Base-by-base conservation (phyloP, 2,888 invertebrate species). In the Drosophila rubida region DNA sequence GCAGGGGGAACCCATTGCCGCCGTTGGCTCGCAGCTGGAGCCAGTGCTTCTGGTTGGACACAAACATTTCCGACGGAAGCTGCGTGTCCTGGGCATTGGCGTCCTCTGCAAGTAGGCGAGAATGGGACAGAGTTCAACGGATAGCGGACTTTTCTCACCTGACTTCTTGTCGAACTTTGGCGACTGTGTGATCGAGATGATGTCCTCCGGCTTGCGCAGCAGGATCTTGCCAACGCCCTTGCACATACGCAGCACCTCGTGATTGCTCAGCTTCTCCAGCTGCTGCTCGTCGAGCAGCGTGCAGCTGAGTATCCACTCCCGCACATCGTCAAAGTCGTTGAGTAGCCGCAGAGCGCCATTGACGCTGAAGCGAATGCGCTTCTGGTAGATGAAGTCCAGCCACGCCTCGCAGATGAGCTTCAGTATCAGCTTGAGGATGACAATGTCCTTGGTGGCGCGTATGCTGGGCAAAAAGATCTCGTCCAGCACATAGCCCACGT, bases 61-160 rank as follows among this genome's bases (percentile, higher is more conserved):
- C 97, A 90, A 97, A 97, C 97, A 97, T 97, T 92, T 97, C 97
- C 0, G 97, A 96, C 0, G 97, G 97, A 55, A 97, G 95, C 81
- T 95, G 93, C 25, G 94, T 93, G 62, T 94, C 94, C 8, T 93
- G 93, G 0, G 92, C 90, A 14, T 93, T 93, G 27, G 85, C 79
- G 74, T 90, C 88, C 60, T 82, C 94, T 87, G 92, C 80, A 53
- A 88, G 89, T 59, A 19, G n/a, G 8, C 25, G 0, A n/a, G 2
- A 19, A 19, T 19, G 19, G 3, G 19, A 19, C 2, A 22, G 19
- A 4, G 0, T n/a, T 0, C 6, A 25, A 7, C 25, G 30, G 11
- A 30, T 13, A n/a, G 19, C 19, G 3, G 13, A 32, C 5, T 2
- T n/a, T 4, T 77, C 85, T 87, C 80, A 78, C 80, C 70, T 35